Base-by-base conservation (phyloP, 2,113 vertebrate genomes). In the Megaceryle torquata region DNA sequence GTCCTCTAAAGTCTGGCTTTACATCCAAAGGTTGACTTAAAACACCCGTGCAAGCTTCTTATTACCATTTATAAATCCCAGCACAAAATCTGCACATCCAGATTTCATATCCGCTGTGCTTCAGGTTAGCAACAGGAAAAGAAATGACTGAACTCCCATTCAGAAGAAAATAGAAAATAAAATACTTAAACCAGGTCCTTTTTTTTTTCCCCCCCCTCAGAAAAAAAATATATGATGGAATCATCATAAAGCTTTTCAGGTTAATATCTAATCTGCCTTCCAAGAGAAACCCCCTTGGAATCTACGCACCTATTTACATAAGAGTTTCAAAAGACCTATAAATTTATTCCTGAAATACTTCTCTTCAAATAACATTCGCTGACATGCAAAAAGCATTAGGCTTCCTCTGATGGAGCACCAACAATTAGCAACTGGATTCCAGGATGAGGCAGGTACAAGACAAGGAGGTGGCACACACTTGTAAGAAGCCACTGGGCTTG, bases 181-280 rank as follows among this genome's bases (percentile, higher is more conserved):
- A 90, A 72, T 53, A 44, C 61, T 72, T 26, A 33, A 81, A 88
- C 67, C 4, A 39, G 9, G 33, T 74, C 64, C 26, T 44, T 33
- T 11, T 26, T 44, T 19, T 50, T 56, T 26, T 18, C 22, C 10
- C 21, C 5, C 3, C 0, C 1, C 65, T 48, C 35, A 29, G 44
- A 29, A 41, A 53, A 54, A 80, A 86, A 86, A 54, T 39, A 33
- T 63, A 43, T 51, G 59, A 89, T 4, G 2, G 44, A 94, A 91
- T 59, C 68, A 77, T 50, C 77, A 41, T 18, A 67, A 89, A 88
- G 35, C 82, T 95, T 60, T 91, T 78, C 86, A 95, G 83, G 76
- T 92, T 95, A 95, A 94, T 63, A 81, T 46, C 82, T 80, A 28
- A 86, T 92, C 87, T 88, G 85, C 79, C 68, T 95, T 88, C 79